These are phyloP conservation scores for Trichomycterus rosablanca DNA, from an alignment of 2,113 vertebrate species.

Conservation along the genomic window DNA sequence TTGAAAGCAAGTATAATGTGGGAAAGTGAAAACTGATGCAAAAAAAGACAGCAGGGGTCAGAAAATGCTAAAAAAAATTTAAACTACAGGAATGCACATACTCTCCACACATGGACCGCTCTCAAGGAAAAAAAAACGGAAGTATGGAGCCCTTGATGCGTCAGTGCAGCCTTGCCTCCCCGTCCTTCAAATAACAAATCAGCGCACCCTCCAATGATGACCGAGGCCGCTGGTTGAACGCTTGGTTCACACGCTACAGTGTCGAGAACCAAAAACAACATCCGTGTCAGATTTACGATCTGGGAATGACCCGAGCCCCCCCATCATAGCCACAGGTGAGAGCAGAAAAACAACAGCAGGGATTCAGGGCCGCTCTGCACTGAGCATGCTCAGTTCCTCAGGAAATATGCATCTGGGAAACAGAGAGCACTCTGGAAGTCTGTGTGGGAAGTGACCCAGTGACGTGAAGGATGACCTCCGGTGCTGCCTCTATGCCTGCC, in stretches of 20 bases:
- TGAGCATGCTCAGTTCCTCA: conserved; percentile 7
- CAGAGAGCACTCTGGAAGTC: conserved; percentile 17
- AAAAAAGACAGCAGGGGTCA: neutral
- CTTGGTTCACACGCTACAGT: conserved; percentile 43
- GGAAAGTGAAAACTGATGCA: neutral
- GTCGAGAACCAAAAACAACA: conserved; percentile 45
- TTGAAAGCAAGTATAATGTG: conserved; percentile 16
- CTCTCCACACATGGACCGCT: conserved; percentile 15
- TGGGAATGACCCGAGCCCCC: conserved; percentile 40
- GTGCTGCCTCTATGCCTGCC: conserved; percentile 20
- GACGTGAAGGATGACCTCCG: conserved; percentile 42
- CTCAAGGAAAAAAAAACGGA: conserved; percentile 22
- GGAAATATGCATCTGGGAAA: conserved; percentile 36
- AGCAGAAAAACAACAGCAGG: conserved; percentile 32
- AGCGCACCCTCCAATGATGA: conserved; percentile 28
- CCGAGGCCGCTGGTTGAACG: conserved; percentile 26
- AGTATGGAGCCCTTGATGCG: conserved; percentile 3
- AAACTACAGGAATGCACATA: conserved; percentile 15
- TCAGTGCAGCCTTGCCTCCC: conserved; percentile 19
- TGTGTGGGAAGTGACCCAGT: conserved; percentile 40
- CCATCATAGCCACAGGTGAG: conserved; percentile 41
- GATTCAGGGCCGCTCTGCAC: conserved; percentile 16
- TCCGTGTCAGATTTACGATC: conserved; percentile 45
- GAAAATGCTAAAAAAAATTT: neutral
- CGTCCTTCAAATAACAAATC: conserved; percentile 40